Evolutionary conservation across 1,140 invertebrate species (phyloP), one percentile per base, ranked within the genome.

Genomic region (Rhopalosiphum maidis): DNA sequence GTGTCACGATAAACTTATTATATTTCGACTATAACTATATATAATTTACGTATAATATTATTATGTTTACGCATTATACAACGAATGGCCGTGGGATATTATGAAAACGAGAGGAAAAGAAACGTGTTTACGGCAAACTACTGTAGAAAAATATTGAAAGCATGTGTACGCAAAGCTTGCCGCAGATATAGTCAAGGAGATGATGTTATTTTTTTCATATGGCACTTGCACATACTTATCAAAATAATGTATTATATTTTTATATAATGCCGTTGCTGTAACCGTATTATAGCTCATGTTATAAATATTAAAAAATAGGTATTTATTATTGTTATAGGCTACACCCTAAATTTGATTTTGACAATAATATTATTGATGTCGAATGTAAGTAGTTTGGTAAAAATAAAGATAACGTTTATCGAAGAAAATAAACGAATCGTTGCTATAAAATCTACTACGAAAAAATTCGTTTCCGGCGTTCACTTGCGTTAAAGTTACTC

Each of bases 51-150:
- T 21, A 51, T 51, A 15, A 18, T 51, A 51, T 51, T 18, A 68
- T 51, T 2, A 68, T 77, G 7, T 77, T n/a, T 77, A 77, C 0
- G 15, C 15, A 77, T 77, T 77, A 18, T 54, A 23, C 35, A 89
- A 37, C 35, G 87, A 37, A 54, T 22, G 88, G 60, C 88, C 88
- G 88, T 90, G 88, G 88, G 88, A 90, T 90, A 41, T 90, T 90
- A 41, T 60, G 88, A 90, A 90, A 90, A 90, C 88, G 88, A 90
- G 88, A 60, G 88, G 88, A 90, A 60, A 55, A 54, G 88, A 90
- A 90, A 25, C 41, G 37, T 43, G 25, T 60, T 90, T 90, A 90
- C 35, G 54, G 23, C 54, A 0, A 90, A 90, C 88, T 6, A 4
- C 37, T 22, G 30, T 77, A n/a, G 18, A 21, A 55, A 89, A 54